Evolutionary conservation across 2,113 vertebrate genomes (phyloP), one percentile per base, ranked within the genome.

Genomic region (Piprites chloris): DNA sequence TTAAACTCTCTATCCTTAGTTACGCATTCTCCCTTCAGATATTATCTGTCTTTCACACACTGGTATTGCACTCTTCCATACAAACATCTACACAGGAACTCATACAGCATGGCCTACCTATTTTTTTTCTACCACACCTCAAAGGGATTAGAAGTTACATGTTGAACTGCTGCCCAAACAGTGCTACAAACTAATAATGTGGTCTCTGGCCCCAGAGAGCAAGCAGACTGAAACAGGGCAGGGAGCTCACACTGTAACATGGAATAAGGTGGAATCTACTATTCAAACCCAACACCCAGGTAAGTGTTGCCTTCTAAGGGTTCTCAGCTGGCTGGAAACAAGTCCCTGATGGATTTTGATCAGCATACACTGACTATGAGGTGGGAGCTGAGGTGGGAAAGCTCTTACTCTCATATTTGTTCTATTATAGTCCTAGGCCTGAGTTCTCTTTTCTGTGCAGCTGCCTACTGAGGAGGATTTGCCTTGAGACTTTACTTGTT

Each of bases 231-330:
- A 56, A 80, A 21, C 9, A 32, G 14, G 20, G 30, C 27, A 61
- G 27, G 41, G n/a, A 83, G 12, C 9, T 53, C 32, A 44, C 10
- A 21, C 12, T 13, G 9, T 19, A 55, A 67, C 6, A 46, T 2
- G 46, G 41, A 59, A 72, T 12, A 68, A 73, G 9, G 12, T 7
- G 9, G 23, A 59, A 87, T 27, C 9, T 74, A 9, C 15, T 15
- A 14, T 23, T 83, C 59, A 77, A 86, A 85, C 11, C 14, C 22
- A 72, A 26, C 11, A 63, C 5, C 27, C 46, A 62, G 37, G 24
- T 16, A 53, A 80, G 4, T 0, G 0, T 28, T 69, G 41, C 22
- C 68, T 63, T 82, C 39, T 14, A 39, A 18, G 23, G 4, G 26
- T 24, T 80, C 63, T 80, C 67, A 88, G n/a, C 41, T 69, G n/a